A percentile compares a stretch with the other conserved stretches of the same genome.
Evolutionary conservation across 2,113 vertebrate genomes (phyloP).

Genomic region (Raphicerus campestris): DNA sequence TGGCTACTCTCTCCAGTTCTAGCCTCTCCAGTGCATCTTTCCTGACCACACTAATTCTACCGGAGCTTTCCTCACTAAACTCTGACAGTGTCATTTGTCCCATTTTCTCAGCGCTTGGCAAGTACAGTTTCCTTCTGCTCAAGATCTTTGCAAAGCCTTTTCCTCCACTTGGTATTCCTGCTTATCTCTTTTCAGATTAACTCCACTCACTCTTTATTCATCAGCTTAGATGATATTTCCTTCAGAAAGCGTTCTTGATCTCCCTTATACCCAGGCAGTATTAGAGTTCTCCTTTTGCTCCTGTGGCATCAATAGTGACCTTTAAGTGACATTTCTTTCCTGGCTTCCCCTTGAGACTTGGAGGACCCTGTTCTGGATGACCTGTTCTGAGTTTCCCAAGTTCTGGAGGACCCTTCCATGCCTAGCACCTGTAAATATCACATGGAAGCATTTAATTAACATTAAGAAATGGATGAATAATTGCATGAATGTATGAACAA

Average conservation of each 20-base stretch:
- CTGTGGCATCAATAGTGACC: neutral
- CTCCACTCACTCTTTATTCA: neutral
- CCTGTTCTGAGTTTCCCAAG: neutral
- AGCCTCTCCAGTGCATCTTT: neutral
- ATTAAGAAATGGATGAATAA: neutral
- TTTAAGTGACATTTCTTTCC: neutral
- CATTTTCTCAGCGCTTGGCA: neutral
- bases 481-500: neutral
- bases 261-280: too few species aligned
- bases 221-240: neutral
- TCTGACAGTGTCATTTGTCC: neutral
- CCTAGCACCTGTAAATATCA: neutral
- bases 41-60: neutral
- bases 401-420: neutral
- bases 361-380: neutral
- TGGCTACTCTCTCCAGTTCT: neutral
- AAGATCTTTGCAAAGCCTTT: neutral
- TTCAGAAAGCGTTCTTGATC: neutral
- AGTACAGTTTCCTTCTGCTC: neutral
- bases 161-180: neutral
- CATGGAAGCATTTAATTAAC: neutral
- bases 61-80: neutral
- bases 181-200: neutral
- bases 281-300: neutral
- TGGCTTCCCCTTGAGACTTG: neutral